Evolutionary conservation across 2,113 vertebrate genomes (phyloP), one percentile per base, ranked within the genome.

Genomic region (Australoheros scitulus): DNA sequence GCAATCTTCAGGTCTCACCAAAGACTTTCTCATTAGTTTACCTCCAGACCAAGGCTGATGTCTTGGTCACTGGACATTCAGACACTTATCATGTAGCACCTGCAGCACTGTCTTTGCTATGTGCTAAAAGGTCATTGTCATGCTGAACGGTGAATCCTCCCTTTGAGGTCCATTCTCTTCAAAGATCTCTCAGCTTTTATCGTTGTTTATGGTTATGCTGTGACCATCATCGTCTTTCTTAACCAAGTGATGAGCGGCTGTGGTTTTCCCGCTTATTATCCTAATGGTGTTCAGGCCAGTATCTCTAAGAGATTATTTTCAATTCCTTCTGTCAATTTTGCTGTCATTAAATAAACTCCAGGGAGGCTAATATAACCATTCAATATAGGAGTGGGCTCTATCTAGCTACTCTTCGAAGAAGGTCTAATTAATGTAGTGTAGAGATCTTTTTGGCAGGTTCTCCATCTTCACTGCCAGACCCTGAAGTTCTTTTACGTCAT

Each of bases 361-460:
- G 80, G 38, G 58, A 75, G 47, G 57, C 74, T 68, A 76, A 76
- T 47, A 70, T 76, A 55, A 26, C 29, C 14, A 57, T 81, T 80
- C 81, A 41, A 77, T 83, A 77, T 70, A 65, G 11, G 43, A 78
- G 74, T 20, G 56, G 32, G 50, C 50, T 80, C 15, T 75, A 29
- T 80, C 15, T 6, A n/a, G 20, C 41, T 22, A 38, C 52, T 82
- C 70, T 36, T 76, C 47, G 56, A 63, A 79, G 29, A 68, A 72
- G 47, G 7, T 41, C 61, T 81, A 77, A 83, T 86, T 87, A 87
- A 86, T 79, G 77, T 55, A n/a, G 43, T 64, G 75, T 82, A 64
- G 70, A 60, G 76, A 74, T 75, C 32, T 80, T 64, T 47, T 26
- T 70, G 38, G 57, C 76, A 85, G 76, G 41, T 74, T 83, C 52